Conservation (phyloP, 2,113 vertebrate genomes). For the Hydrolagus affinis region DNA sequence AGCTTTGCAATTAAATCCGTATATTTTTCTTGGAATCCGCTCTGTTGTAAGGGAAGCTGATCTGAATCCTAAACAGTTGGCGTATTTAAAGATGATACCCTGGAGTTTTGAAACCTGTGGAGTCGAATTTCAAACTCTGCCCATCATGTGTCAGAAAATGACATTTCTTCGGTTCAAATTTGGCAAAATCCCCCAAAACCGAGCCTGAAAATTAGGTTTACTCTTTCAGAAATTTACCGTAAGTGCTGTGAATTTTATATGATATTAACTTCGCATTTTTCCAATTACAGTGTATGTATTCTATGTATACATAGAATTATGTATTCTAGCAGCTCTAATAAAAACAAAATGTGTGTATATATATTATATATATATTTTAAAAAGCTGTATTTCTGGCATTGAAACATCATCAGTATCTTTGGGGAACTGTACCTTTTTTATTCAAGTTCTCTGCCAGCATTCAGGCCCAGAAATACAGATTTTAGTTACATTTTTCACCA, state of each 20-base stretch:
- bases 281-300: neutral
- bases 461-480: too few relatives aligned
- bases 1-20: constrained; percentile 53
- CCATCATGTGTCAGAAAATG: constrained; percentile 55
- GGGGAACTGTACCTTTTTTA: too few relatives aligned
- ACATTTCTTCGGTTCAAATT: neutral
- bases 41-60: constrained; percentile 55
- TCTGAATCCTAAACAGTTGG: constrained; percentile 51
- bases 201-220: neutral
- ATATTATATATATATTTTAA: too few relatives aligned
- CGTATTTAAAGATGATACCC: constrained; percentile 62
- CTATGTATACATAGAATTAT: too few relatives aligned
- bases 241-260: neutral
- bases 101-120: constrained; percentile 58
- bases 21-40: constrained; percentile 56
- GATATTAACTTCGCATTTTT: neutral
- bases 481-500: too few relatives aligned
- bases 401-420: too few relatives aligned
- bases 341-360: neutral
- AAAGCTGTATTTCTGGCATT: too few relatives aligned
- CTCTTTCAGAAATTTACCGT: neutral
- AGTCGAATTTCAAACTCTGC: constrained; percentile 65
- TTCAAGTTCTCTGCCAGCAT: too few relatives aligned
- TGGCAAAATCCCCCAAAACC: constrained; percentile 16
- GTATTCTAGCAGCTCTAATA: neutral